These are phyloP conservation scores for Rhodeus uyekii DNA, from an alignment of 2,797 vertebrate genomes.

Conservation along the genomic window DNA sequence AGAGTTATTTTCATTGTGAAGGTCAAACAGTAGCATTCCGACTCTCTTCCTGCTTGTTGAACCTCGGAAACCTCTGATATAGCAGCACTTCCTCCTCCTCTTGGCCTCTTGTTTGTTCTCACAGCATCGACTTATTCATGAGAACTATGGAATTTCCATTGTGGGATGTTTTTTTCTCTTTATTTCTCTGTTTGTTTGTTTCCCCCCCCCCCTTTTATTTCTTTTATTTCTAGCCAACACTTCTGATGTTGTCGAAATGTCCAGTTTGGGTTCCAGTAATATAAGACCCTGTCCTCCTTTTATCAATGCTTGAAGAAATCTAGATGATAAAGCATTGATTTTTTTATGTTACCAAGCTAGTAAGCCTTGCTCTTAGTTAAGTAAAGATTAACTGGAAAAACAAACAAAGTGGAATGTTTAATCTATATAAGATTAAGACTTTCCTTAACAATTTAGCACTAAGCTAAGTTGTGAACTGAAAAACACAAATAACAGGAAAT, in stretches of 20 bases:
- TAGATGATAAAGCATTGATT: too few species aligned
- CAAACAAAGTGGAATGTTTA: not conserved
- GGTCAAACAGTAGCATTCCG: slow-evolving; percentile 17
- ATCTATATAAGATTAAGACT: too few species aligned
- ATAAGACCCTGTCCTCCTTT: not conserved
- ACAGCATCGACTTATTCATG: not conserved
- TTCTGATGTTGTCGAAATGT: slow-evolving; percentile 1
- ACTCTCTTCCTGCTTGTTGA: slow-evolving; percentile 27
- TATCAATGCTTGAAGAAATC: not conserved
- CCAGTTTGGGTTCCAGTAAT: not conserved
- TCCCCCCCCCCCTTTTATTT: too few species aligned
- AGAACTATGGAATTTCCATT: slow-evolving; percentile 3
- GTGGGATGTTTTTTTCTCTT: slow-evolving; percentile 19
- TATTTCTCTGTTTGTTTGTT: too few species aligned
- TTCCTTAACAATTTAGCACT: not conserved
- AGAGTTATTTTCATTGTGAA: not conserved
- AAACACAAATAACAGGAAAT: not conserved
- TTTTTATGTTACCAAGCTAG: too few species aligned
- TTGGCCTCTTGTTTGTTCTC: slow-evolving; percentile 28
- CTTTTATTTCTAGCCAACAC: not conserved
- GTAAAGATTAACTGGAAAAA: not conserved
- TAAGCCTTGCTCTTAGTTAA: not conserved
- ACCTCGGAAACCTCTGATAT: slow-evolving; percentile 8
- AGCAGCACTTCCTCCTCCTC: slow-evolving; percentile 15
- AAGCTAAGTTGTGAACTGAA: not conserved